Base-by-base conservation (phyloP, 2,888 invertebrate genomes). In the Amphimallon solstitiale region DNA sequence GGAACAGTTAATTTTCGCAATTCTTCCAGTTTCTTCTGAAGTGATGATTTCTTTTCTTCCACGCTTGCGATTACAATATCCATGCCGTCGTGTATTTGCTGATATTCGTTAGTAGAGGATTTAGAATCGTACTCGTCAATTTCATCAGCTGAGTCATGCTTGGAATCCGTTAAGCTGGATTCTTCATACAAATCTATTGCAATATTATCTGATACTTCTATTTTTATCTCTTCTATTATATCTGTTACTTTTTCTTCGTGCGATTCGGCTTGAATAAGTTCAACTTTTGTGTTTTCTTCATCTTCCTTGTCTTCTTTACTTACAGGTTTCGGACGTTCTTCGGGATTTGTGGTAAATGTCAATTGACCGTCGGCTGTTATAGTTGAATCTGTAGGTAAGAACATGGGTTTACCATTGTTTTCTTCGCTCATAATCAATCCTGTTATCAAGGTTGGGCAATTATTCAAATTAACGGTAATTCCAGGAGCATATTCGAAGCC, bases 401-500 rank as follows among this genome's bases (percentile, higher is more conserved):
- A 92, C 69, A 89, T 86, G 0, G 89, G 86, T 51, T 86, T 85
- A 62, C 85, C 85, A 70, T 82, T 83, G 73, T 87, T 86, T 68
- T 86, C 85, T 71, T 87, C 86, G 19, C 85, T 85, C 59, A 92
- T 84, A 69, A 91, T 87, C 74, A 91, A 88, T 1, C 92, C 93
- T n/a, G 91, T 90, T 70, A 92, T 86, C 14, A 92, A 82, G 21
- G 88, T 85, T 0, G 90, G 89, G 21, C 90, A 90, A 48, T 86
- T 84, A 17, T 90, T 88, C 1, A 90, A 88, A 72, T 87, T 86
- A 10, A 92, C 86, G 43, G 89, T 90, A 67, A 92, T 85, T 1
- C 92, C 92, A 15, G 92, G 91, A 37, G 91, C 87, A 79, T 92
- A 93, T 54, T 87, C 82, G 9, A 86, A 84, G 0, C 92, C 92